Conservation (phyloP, 2,888 invertebrate genomes). For the Pollenia angustigena region DNA sequence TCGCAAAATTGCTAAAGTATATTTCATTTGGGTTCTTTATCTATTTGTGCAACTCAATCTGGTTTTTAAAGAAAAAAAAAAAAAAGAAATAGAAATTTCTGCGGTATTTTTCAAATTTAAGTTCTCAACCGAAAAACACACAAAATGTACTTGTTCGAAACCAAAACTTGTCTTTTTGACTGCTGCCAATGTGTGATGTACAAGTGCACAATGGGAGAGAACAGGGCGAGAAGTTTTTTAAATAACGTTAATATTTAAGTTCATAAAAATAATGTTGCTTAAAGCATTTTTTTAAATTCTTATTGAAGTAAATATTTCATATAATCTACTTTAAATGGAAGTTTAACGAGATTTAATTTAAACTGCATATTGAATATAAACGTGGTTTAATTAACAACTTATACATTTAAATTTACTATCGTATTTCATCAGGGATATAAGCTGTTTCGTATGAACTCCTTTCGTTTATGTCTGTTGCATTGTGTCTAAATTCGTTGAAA, state of each 20-base stretch:
- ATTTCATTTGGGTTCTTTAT: background rate
- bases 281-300: background rate
- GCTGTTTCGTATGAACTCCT: no score
- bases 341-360: no score
- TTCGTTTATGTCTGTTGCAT: no score
- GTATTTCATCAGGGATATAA: no score
- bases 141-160: conserved; percentile 19
- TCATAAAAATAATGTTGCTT: no score
- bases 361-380: no score
- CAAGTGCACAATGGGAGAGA: background rate
- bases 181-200: conserved; percentile 41
- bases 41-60: background rate
- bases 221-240: background rate
- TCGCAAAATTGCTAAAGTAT: conserved; percentile 31
- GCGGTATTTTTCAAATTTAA: conserved; percentile 58
- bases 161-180: conserved; percentile 49
- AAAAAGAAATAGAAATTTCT: background rate
- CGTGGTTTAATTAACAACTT: no score
- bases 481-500: no score
- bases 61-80: background rate
- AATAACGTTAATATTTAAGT: no score
- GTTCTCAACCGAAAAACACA: conserved; percentile 51
- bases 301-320: no score
- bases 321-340: no score
- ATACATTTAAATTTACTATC: no score